Conservation (phyloP, 2,113 vertebrate genomes). For the Catharus bicknelli region DNA sequence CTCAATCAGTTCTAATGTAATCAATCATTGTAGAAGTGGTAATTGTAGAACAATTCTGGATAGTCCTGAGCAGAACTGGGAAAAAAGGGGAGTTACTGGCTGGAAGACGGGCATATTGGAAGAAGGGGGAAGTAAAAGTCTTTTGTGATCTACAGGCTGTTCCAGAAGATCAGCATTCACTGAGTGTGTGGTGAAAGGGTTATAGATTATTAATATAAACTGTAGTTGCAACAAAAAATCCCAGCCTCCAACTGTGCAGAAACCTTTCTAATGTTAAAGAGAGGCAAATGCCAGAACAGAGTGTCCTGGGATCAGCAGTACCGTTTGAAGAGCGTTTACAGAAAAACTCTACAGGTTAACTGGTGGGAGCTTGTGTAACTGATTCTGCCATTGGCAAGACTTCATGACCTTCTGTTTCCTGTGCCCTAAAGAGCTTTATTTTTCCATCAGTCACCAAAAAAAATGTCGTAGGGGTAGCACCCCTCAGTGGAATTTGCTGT, state of each 20-base stretch:
- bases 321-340: rapidly evolving
- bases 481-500: background rate
- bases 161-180: background rate
- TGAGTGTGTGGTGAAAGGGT: background rate
- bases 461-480: background rate
- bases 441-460: background rate
- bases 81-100: background rate
- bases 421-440: background rate
- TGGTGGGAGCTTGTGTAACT: background rate
- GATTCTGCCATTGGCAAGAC: background rate
- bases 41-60: background rate
- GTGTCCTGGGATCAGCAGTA: background rate
- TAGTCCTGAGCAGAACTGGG: background rate
- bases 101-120: background rate
- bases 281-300: background rate
- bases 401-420: background rate
- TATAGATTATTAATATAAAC: background rate
- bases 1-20: background rate
- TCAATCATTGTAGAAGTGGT: background rate
- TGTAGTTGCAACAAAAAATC: background rate
- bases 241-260: too few relatives aligned
- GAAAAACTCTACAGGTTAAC: background rate
- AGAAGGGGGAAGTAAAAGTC: background rate
- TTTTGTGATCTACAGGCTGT: background rate
- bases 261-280: background rate